phyloP scores from a whole-genome alignment of 2,797 vertebrate species.

The Characodon lateralis region DNA sequence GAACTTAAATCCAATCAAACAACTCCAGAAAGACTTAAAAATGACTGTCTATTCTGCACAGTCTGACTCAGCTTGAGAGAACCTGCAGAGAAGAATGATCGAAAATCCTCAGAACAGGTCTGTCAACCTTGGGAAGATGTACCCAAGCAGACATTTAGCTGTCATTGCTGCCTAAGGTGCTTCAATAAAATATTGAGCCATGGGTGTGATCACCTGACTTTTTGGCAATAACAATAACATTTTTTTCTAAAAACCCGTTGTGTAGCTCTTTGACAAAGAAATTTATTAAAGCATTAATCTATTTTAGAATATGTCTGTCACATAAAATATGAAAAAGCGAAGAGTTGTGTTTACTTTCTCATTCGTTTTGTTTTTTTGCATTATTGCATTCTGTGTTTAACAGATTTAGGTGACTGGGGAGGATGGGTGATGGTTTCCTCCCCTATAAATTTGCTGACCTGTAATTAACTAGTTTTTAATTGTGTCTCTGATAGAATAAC shows the following conservation, averaged over 20 bases:
- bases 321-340: background rate
- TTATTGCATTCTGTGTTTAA: background rate
- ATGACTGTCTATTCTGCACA: background rate
- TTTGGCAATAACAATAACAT: background rate
- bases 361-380: background rate
- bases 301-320: background rate
- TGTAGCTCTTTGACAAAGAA: background rate
- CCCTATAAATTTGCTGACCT: background rate
- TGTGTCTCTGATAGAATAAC: background rate
- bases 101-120: too few relatives aligned
- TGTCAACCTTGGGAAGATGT: too few relatives aligned
- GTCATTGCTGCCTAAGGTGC: background rate
- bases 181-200: background rate
- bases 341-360: background rate
- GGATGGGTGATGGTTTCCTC: background rate
- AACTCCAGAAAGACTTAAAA: background rate
- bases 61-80: background rate
- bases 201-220: background rate
- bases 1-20: background rate
- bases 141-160: background rate
- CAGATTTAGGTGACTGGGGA: background rate
- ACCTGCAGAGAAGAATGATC: background rate
- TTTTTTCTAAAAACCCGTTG: background rate
- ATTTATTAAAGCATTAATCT: background rate
- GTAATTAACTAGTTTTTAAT: background rate